These are phyloP conservation scores for Cephus cinctus DNA, from an alignment of 1,140 invertebrate species.

Conservation along the genomic window DNA sequence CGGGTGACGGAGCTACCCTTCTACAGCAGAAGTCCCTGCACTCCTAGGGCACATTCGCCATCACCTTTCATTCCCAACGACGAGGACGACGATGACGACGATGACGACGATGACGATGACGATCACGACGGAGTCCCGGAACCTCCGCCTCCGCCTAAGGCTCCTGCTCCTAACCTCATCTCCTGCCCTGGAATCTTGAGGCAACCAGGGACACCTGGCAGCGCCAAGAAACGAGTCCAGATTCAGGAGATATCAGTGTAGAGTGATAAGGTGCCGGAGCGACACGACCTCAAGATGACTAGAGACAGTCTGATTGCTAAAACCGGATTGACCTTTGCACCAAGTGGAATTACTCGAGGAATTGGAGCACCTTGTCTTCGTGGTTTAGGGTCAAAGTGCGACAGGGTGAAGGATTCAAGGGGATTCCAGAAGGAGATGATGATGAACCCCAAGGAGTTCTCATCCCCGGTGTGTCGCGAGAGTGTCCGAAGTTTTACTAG, in stretches of 20 bases:
- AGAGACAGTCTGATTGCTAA: constrained; percentile 12
- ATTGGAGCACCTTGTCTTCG: constrained; percentile 28
- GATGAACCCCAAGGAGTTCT: no score
- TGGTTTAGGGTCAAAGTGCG: no score
- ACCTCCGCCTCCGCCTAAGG: constrained; percentile 68
- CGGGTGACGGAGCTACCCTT: constrained; percentile 51
- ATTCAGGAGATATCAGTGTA: constrained; percentile 86
- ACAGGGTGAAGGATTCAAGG: no score
- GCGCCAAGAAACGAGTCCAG: constrained; percentile 81
- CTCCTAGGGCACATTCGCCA: constrained; percentile 42
- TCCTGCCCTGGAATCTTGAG: constrained; percentile 63
- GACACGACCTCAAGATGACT: constrained; percentile 22
- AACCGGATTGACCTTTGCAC: constrained; percentile 34
- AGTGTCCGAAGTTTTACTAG: no score
- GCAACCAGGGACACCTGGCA: constrained; percentile 63
- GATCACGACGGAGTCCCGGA: constrained; percentile 60
- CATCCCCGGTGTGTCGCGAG: no score
- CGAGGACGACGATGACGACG: constrained; percentile 51
- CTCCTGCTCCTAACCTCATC: constrained; percentile 50
- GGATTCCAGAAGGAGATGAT: no score
- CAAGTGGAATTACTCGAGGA: constrained; percentile 47
- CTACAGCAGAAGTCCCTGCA: constrained; percentile 58
- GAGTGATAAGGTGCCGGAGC: constrained; percentile 37
- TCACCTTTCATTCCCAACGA: constrained; percentile 57
- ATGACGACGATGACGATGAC: constrained; percentile 56